Conservation (phyloP, 2,113 vertebrate genomes). For the Laticauda laticaudata region DNA sequence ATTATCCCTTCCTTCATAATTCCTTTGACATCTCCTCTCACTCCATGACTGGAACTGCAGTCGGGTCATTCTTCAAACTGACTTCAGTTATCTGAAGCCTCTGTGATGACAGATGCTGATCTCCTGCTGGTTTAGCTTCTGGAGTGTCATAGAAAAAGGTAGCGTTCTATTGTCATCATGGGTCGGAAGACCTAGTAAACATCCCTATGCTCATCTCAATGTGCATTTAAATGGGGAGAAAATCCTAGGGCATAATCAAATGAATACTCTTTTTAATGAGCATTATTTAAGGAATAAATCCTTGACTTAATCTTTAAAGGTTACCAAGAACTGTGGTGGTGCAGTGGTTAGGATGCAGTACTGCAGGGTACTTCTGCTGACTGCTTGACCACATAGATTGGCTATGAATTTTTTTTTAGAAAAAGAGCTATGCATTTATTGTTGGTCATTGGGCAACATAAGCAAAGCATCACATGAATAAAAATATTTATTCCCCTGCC, state of each 20-base stretch:
- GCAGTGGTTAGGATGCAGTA: too few species aligned
- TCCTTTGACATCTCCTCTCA: slow-evolving; percentile 38
- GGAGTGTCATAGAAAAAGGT: slow-evolving; percentile 32
- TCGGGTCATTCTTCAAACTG: slow-evolving; percentile 55
- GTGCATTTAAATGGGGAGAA: neutral
- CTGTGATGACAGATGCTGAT: slow-evolving; percentile 43
- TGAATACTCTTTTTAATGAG: neutral
- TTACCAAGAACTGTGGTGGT: neutral
- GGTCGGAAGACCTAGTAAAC: slow-evolving; percentile 37
- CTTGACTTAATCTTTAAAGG: neutral
- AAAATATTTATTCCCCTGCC: neutral
- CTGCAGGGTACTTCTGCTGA: too few species aligned
- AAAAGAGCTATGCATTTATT: neutral
- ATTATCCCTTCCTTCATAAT: slow-evolving; percentile 32
- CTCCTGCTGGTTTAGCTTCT: slow-evolving; percentile 31
- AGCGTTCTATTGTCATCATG: slow-evolving; percentile 43
- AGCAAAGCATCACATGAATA: neutral
- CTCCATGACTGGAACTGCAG: slow-evolving; percentile 19
- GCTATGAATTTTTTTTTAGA: neutral
- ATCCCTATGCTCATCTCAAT: slow-evolving; percentile 27
- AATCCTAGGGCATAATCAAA: neutral
- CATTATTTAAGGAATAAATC: neutral
- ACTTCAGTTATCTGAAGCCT: slow-evolving; percentile 37
- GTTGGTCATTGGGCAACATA: neutral
- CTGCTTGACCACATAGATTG: neutral